These are phyloP conservation scores for Scaptomyza pallida DNA, from an alignment of 1,140 invertebrate genomes.

Conservation along the genomic window DNA sequence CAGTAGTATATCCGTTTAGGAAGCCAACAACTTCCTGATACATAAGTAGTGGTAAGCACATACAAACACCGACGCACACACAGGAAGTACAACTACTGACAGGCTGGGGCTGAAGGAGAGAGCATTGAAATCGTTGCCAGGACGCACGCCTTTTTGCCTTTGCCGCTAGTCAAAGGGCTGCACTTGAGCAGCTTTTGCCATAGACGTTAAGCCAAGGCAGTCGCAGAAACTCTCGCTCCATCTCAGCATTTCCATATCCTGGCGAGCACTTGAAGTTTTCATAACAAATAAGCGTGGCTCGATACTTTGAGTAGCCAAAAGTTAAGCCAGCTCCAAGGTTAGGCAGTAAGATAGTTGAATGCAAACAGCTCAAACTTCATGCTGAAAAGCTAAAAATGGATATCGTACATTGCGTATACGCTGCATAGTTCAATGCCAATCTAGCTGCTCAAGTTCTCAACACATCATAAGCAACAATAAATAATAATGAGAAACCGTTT, in stretches of 20 bases:
- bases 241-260: constrained; percentile 11
- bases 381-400: background rate
- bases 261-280: constrained; percentile 55
- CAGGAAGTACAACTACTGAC: constrained; percentile 41
- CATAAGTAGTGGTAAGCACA: constrained; percentile 66
- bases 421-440: constrained; percentile 64
- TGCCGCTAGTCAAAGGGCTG: constrained; percentile 50
- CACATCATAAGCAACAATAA: constrained; percentile 55
- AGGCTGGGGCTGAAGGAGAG: background rate
- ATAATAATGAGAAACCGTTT: constrained; percentile 43
- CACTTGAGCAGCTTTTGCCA: constrained; percentile 63
- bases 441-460: constrained; percentile 54
- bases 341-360: constrained; percentile 60
- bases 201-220: constrained; percentile 55
- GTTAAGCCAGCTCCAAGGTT: constrained; percentile 65
- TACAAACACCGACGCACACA: constrained; percentile 22
- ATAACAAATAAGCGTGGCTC: constrained; percentile 73
- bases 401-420: constrained; percentile 51
- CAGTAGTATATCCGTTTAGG: constrained; percentile 80
- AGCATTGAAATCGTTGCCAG: constrained; percentile 5
- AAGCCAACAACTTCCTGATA: constrained; percentile 74
- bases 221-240: background rate
- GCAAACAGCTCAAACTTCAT: constrained; percentile 63
- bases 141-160: constrained; percentile 43
- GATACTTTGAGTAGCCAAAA: constrained; percentile 71